Percentiles rank a stretch among this genome's conserved stretches.
Conservation (phyloP, 2,797 vertebrate genomes). For the Gymnopithys bicolor region DNA sequence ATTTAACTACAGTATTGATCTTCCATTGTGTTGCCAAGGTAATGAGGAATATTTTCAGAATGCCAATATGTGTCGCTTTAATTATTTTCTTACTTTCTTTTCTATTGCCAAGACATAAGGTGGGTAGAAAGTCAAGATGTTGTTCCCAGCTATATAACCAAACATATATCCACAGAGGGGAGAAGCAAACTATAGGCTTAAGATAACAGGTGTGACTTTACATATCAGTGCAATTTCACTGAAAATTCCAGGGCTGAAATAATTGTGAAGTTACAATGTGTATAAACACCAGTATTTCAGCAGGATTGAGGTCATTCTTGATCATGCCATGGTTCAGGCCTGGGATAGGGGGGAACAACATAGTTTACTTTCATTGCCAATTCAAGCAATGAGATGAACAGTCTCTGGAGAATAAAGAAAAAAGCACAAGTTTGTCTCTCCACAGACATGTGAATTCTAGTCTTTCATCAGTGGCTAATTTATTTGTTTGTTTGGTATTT, state of each 20-base stretch:
- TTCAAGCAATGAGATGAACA: neutral
- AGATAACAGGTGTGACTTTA: neutral
- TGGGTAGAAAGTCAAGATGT: neutral
- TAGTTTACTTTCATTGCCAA: neutral
- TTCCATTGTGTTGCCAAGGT: neutral
- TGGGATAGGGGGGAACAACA: neutral
- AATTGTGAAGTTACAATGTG: neutral
- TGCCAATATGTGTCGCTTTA: neutral
- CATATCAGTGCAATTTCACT: neutral
- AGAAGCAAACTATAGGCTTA: neutral
- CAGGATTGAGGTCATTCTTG: neutral
- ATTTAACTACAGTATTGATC: neutral
- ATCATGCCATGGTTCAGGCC: neutral
- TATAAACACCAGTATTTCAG: neutral
- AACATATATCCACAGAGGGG: accelerated
- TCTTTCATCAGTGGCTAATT: neutral
- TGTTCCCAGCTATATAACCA: neutral
- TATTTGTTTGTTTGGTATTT: neutral
- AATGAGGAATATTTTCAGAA: neutral
- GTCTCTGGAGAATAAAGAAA: neutral
- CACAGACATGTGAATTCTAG: neutral
- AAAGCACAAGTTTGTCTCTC: neutral
- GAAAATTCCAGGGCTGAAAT: neutral
- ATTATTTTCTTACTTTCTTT: neutral
- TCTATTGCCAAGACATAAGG: neutral